Conservation (phyloP, 2,113 vertebrate genomes). For the Buteo buteo region DNA sequence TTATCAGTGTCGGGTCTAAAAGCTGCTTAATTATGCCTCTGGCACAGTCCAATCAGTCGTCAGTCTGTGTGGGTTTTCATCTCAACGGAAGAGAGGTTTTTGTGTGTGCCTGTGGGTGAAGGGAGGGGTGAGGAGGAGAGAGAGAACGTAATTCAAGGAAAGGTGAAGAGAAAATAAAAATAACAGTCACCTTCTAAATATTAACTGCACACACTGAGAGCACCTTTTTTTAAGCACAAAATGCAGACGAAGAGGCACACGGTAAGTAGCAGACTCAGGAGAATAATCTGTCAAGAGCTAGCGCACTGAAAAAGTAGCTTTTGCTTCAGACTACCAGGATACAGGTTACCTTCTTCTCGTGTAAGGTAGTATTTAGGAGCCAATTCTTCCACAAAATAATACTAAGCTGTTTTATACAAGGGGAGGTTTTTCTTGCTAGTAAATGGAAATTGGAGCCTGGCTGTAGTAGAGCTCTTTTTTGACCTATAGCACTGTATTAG, state of each 20-base stretch:
- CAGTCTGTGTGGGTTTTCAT: neutral
- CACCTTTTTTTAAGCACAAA: neutral
- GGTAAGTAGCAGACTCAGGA: neutral
- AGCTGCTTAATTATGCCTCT: neutral
- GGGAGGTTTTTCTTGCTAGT: neutral
- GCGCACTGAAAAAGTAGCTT: neutral
- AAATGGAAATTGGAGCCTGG: neutral
- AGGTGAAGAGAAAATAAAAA: neutral
- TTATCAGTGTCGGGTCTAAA: neutral
- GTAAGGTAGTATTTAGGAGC: neutral
- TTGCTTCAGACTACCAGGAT: neutral
- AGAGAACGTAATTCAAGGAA: neutral
- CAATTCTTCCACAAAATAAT: neutral
- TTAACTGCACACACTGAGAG: neutral
- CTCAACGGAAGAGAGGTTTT: rapidly evolving
- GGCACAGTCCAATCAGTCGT: neutral
- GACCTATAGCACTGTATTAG: constrained; percentile 17
- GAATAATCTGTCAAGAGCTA: neutral
- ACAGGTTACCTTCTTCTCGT: neutral
- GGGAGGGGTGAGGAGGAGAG: neutral
- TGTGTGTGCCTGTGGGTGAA: neutral
- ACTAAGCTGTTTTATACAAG: neutral
- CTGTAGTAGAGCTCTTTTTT: neutral
- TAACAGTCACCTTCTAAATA: neutral
- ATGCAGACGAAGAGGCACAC: neutral